Evolutionary conservation across 1,140 invertebrate genomes (phyloP).

Genomic region (Bathynomus jamesi): DNA sequence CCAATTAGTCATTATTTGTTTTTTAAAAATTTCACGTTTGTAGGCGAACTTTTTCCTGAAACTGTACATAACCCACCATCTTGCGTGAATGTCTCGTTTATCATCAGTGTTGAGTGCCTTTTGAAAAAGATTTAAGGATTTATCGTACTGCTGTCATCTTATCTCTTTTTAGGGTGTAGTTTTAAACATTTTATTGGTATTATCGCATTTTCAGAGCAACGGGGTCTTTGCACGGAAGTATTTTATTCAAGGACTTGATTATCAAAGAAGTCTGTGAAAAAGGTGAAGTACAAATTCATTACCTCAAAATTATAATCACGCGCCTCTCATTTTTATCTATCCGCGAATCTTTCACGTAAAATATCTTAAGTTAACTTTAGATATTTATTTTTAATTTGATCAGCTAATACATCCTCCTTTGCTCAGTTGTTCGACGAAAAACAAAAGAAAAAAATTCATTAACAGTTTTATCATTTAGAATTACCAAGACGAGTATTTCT

Average conservation of each 20-base stretch:
- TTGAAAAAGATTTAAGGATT: too few relatives aligned
- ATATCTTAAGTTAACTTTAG: background rate
- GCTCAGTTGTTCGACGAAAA: background rate
- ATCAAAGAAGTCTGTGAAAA: constrained; percentile 15
- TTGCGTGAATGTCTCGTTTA: background rate
- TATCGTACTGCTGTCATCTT: too few relatives aligned
- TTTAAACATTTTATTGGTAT: too few relatives aligned
- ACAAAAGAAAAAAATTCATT: background rate
- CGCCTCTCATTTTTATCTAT: background rate
- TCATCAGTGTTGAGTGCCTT: background rate
- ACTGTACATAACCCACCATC: too few relatives aligned
- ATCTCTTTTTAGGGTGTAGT: too few relatives aligned
- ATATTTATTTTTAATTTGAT: background rate
- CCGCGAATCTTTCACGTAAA: background rate
- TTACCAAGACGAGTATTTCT: too few relatives aligned
- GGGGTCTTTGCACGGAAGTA: background rate
- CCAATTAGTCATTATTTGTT: too few relatives aligned
- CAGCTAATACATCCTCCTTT: background rate
- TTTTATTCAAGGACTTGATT: constrained; percentile 10
- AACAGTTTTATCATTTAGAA: background rate
- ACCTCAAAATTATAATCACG: background rate
- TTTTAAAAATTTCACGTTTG: too few relatives aligned
- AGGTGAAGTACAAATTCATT: background rate
- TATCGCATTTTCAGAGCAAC: constrained; percentile 16
- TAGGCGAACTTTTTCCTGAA: too few relatives aligned